Evolutionary conservation across 2,113 vertebrate genomes (phyloP).

Genomic region (Butorides virescens): DNA sequence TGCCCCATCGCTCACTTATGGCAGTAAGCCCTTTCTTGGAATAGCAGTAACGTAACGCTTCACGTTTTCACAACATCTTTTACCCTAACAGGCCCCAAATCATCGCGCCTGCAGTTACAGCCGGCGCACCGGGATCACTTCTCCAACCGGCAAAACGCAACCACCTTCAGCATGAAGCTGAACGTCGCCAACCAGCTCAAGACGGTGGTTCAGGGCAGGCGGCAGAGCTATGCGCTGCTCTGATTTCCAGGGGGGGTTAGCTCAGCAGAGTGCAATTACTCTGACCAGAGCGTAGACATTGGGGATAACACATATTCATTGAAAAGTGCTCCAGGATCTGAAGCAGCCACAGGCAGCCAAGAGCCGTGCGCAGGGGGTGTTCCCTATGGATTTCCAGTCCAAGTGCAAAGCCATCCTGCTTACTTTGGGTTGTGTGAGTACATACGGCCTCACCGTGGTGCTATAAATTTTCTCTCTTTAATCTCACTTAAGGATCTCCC

Average conservation of each 20-base stretch:
- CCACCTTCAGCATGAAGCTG: rapidly evolving
- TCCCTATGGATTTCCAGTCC: neutral
- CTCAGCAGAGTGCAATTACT: neutral
- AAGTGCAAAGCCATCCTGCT: neutral
- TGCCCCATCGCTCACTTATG: rapidly evolving
- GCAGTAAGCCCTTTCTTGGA: neutral
- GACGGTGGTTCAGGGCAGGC: neutral
- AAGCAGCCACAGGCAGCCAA: neutral
- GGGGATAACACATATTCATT: neutral
- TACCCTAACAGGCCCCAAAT: neutral
- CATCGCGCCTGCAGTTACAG: rapidly evolving
- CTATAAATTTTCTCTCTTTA: neutral
- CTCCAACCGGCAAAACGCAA: rapidly evolving
- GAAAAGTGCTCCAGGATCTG: neutral
- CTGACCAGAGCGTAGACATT: neutral
- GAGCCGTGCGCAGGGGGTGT: neutral
- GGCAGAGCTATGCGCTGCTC: neutral
- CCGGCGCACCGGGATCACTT: neutral
- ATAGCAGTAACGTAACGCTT: neutral
- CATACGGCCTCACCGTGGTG: neutral
- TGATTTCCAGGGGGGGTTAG: neutral
- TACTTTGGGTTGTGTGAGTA: neutral
- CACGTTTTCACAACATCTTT: neutral
- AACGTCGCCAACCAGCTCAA: neutral
- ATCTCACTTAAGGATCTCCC: neutral